Base-by-base conservation (phyloP, 2,888 invertebrate species). In the Escarpia spicata region DNA sequence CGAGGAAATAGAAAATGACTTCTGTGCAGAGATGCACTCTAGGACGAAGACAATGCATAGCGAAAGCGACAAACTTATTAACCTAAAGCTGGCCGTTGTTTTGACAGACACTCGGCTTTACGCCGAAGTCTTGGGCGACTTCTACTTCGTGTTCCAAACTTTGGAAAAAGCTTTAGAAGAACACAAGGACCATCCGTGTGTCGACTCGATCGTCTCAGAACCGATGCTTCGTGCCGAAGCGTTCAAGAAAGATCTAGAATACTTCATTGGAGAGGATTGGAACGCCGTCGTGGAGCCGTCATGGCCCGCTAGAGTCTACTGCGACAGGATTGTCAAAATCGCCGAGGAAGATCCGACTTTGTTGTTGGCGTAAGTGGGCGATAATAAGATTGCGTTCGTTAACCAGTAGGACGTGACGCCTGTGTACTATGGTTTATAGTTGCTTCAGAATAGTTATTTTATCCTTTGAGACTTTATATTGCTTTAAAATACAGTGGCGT, bases 211-310 rank as follows among this genome's bases (percentile, higher is more conserved):
- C 75, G 75, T 75, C 19, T 75, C 75, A 75, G 75, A n/a, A 6
- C 26, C 15, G n/a, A 26, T 75, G 75, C 75, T 75, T 75, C 75
- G 75, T 75, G 90, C 92, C 2, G 91, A 93, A 43, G 93, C 94
- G 15, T 93, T 95, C 43, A 93, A 94, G 90, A 91, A 94, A 90
- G 95, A 95, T 92, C 58, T 95, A 45, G 90, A 91, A 91, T 94
- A 89, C 92, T 95, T 93, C 92, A 92, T 94, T 31, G 95, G 95
- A n/a, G 37, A 92, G 9, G 58, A 94, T 12, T 95, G 95, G 95
- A 75, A 75, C 12, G 37, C 43, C 0, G 19, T 92, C 12, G 90
- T 93, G 3, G 93, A 93, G 37, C 93, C 93, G 8, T 94, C 94
- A 0, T 89, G 58, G 26, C 92, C 93, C 12, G 93, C 94, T 12